These are phyloP conservation scores for Athripsodes cinereus DNA, from an alignment of 2,888 invertebrate genomes.

Conservation along the genomic window DNA sequence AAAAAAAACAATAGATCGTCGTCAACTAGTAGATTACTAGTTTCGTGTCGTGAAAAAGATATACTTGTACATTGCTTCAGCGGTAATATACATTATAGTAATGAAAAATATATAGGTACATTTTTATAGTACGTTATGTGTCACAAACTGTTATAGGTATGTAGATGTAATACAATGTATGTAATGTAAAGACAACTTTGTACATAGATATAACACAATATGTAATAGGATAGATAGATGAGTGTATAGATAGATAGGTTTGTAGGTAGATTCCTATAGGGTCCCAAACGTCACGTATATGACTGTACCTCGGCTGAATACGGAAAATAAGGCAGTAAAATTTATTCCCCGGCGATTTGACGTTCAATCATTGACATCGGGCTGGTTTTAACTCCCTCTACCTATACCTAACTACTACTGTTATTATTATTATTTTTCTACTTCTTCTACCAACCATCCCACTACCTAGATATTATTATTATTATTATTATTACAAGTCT, in stretches of 20 bases:
- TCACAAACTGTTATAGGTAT: background rate
- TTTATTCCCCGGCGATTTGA: constrained; percentile 49
- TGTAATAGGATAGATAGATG: no score
- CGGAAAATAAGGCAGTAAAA: constrained; percentile 33
- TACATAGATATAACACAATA: background rate
- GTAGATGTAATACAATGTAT: background rate
- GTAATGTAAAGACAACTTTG: background rate
- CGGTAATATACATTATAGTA: background rate
- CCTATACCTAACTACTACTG: background rate
- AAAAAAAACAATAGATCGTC: no score
- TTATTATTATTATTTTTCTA: no score
- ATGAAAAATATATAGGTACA: background rate
- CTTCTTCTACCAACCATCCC: no score
- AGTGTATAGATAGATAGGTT: background rate
- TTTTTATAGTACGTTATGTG: background rate
- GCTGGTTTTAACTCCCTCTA: constrained; percentile 27
- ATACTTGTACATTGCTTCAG: no score
- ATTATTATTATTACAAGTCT: constrained; percentile 5
- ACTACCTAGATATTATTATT: no score
- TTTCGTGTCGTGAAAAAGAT: no score
- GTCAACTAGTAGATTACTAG: no score
- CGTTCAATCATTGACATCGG: constrained; percentile 47
- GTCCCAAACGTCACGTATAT: constrained; percentile 26
- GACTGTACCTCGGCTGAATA: constrained; percentile 26
- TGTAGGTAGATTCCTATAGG: constrained; percentile 1